These are phyloP conservation scores for Vulpes vulpes DNA, from an alignment of 2,113 vertebrate species.

Conservation along the genomic window DNA sequence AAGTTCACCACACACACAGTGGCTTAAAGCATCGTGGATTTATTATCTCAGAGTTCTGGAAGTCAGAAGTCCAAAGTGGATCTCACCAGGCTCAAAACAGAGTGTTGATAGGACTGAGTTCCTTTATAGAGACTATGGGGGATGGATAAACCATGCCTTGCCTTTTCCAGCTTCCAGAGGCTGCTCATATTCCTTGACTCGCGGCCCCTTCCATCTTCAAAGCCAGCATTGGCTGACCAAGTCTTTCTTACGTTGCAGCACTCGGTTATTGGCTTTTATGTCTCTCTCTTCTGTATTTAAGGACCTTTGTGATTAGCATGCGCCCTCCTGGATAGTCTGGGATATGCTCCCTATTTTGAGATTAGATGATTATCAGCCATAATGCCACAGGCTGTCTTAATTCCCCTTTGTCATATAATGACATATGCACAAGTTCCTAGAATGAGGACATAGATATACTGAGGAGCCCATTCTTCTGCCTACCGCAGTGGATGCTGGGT, in stretches of 20 bases:
- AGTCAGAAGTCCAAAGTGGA: not conserved
- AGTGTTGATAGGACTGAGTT: not conserved
- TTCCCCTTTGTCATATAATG: not conserved
- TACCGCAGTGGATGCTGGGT: rapidly evolving
- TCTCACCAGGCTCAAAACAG: not conserved
- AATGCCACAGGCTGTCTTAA: not conserved
- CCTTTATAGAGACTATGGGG: not conserved
- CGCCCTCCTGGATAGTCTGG: not conserved
- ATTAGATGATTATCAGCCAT: not conserved
- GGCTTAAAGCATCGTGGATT: not conserved
- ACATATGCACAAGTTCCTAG: not conserved
- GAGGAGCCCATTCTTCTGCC: not conserved
- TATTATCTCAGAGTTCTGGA: not conserved
- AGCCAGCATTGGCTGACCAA: not conserved
- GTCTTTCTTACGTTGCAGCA: not conserved
- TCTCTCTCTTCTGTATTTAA: not conserved
- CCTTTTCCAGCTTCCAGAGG: not conserved
- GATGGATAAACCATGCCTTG: not conserved
- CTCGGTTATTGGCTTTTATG: not conserved
- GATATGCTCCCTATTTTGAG: not conserved
- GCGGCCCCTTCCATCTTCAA: not conserved
- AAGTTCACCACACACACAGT: not conserved
- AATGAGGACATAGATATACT: not conserved
- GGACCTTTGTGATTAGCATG: not conserved
- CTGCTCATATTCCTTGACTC: not conserved